phyloP scores from a whole-genome alignment of 2,113 vertebrate genomes.

The Laticauda laticaudata region DNA sequence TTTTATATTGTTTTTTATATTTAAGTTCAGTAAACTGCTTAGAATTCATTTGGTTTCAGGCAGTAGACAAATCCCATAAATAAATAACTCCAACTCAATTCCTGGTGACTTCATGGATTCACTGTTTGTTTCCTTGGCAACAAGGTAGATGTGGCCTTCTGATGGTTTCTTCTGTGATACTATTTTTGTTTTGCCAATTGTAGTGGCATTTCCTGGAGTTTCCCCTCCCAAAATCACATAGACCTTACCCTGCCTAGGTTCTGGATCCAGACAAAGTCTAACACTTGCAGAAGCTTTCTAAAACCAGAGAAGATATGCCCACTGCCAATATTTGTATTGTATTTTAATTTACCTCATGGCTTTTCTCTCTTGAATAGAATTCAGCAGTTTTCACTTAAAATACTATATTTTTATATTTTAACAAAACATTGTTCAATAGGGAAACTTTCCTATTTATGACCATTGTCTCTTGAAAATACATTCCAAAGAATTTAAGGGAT shows the following conservation, averaged over 20 bases:
- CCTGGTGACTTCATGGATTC: not conserved
- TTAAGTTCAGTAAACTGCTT: not conserved
- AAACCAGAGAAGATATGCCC: not conserved
- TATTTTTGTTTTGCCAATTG: not conserved
- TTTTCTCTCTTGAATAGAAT: not conserved
- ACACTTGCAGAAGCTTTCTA: not conserved
- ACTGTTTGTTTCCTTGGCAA: not conserved
- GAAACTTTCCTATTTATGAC: not conserved
- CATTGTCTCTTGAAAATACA: not conserved
- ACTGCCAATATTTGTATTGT: slow-evolving; percentile 11
- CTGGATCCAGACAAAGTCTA: not conserved
- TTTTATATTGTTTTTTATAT: not conserved
- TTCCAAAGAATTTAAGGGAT: not conserved
- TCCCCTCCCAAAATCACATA: not conserved
- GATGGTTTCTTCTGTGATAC: not conserved
- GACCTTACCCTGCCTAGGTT: not conserved
- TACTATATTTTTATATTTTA: not conserved
- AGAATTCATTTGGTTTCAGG: not conserved
- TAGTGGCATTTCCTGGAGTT: not conserved
- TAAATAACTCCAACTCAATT: not conserved
- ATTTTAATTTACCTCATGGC: not conserved
- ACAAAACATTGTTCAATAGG: not conserved
- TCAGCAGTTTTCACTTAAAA: not conserved
- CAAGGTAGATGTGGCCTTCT: not conserved
- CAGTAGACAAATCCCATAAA: not conserved